These are phyloP conservation scores for Anguilla rostrata DNA, from an alignment of 2,113 vertebrate genomes.

Conservation along the genomic window DNA sequence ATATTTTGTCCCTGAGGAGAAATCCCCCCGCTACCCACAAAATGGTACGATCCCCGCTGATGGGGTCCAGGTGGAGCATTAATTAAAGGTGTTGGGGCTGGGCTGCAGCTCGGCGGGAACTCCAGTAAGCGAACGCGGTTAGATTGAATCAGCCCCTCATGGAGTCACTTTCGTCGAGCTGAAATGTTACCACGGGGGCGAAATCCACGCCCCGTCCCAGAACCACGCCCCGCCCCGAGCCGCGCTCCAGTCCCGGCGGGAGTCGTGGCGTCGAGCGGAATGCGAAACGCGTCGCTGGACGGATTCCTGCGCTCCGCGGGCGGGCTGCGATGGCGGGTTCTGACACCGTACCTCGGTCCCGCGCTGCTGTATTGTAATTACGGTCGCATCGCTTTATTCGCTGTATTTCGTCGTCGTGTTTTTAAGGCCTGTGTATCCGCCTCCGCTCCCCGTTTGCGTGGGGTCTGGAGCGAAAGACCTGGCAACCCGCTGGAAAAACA, in stretches of 20 bases:
- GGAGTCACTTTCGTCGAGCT: slow-evolving; percentile 55
- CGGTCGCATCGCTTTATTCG: neutral
- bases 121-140: slow-evolving; percentile 30
- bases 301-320: slow-evolving; percentile 57
- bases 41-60: neutral
- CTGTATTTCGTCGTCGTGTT: neutral
- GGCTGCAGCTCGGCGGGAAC: slow-evolving; percentile 32
- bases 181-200: slow-evolving; percentile 57
- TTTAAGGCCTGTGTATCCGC: neutral
- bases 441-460: neutral
- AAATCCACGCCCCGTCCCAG: slow-evolving; percentile 45
- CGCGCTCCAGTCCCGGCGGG: slow-evolving; percentile 38
- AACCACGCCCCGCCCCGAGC: slow-evolving; percentile 64
- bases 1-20: neutral
- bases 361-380: neutral
- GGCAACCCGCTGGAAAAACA: neutral
- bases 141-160: slow-evolving; percentile 45
- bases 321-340: neutral
- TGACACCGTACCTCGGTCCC: neutral
- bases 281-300: slow-evolving; percentile 57
- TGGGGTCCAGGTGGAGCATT: slow-evolving; percentile 45
- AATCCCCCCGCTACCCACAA: neutral
- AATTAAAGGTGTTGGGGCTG: slow-evolving; percentile 35
- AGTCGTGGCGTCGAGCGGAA: slow-evolving; percentile 63
- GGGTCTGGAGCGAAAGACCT: neutral